phyloP scores from a whole-genome alignment of 2,797 vertebrate species.

The Poeciliopsis presidionis region DNA sequence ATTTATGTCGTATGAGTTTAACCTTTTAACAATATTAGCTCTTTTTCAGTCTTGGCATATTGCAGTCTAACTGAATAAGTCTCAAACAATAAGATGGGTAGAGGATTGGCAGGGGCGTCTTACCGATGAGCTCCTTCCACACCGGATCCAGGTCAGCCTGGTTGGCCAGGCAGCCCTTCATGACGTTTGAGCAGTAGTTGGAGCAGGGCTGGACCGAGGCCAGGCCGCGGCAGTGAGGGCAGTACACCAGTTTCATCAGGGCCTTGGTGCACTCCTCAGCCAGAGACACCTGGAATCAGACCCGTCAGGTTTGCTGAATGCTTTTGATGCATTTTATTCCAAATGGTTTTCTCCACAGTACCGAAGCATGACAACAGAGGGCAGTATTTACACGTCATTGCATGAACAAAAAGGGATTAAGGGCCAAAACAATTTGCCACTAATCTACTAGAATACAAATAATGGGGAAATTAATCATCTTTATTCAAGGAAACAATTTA shows the following conservation, averaged over 20 bases:
- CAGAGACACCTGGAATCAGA: slow-evolving; percentile 83
- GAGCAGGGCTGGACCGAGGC: slow-evolving; percentile 86
- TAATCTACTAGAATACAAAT: neutral
- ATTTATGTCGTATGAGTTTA: neutral
- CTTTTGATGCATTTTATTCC: neutral
- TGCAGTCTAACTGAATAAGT: neutral
- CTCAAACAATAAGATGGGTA: neutral
- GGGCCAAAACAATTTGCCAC: neutral
- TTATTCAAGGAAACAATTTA: slow-evolving; percentile 11
- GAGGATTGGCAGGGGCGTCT: neutral
- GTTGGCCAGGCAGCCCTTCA: slow-evolving; percentile 95
- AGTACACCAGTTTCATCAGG: slow-evolving; percentile 92
- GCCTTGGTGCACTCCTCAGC: slow-evolving; percentile 87
- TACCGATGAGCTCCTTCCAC: slow-evolving; percentile 90
- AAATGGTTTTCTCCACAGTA: neutral
- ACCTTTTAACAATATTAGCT: neutral
- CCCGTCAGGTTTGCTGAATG: neutral
- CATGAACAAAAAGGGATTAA: neutral
- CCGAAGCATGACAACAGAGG: slow-evolving; percentile 33
- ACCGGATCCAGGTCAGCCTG: slow-evolving; percentile 91
- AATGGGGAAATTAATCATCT: neutral
- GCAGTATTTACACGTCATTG: slow-evolving; percentile 20
- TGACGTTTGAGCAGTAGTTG: slow-evolving; percentile 91
- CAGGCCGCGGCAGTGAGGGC: slow-evolving; percentile 88
- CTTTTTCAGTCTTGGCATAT: neutral